Evolutionary conservation across 2,888 invertebrate species (phyloP).

Genomic region (Plutella xylostella): DNA sequence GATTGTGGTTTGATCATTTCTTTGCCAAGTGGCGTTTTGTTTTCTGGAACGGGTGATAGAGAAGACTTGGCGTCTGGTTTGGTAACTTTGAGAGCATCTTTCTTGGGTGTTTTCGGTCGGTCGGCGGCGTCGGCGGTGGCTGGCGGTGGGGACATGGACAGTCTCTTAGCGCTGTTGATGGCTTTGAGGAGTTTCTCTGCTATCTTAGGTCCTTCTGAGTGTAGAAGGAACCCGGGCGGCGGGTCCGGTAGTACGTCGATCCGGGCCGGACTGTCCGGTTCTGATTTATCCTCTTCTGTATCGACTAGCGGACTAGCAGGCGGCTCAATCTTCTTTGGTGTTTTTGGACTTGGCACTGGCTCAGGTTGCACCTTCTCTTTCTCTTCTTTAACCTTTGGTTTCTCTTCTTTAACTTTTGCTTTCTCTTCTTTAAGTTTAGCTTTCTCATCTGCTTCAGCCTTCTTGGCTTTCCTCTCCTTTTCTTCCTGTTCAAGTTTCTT

Average conservation of each 20-base stretch:
- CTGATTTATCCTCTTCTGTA: conserved; percentile 61
- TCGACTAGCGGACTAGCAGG: conserved; percentile 54
- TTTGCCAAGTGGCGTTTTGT: conserved; percentile 25
- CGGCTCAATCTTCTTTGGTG: conserved; percentile 1
- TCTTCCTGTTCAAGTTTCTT: neutral
- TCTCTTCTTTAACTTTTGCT: neutral
- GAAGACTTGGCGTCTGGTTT: conserved; percentile 23
- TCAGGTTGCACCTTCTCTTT: conserved; percentile 32
- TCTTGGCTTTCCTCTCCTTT: neutral
- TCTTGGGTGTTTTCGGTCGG: conserved; percentile 39
- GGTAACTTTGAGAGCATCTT: conserved; percentile 30
- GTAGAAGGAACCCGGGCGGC: conserved; percentile 54
- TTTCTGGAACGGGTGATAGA: conserved; percentile 22
- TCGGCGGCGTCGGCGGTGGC: conserved; percentile 39
- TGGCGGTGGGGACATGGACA: conserved; percentile 58
- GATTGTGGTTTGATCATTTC: conserved; percentile 28
- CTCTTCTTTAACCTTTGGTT: neutral
- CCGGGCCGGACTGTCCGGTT: conserved; percentile 60
- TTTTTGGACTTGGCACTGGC: conserved; percentile 27
- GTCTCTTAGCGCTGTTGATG: conserved; percentile 66
- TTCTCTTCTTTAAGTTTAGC: neutral
- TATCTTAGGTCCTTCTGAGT: conserved; percentile 69
- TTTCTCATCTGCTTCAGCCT: neutral
- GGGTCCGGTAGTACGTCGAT: conserved; percentile 62
- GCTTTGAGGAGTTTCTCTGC: conserved; percentile 73